Conservation (phyloP, 2,888 invertebrate species). For the Micoletzkya japonica region DNA sequence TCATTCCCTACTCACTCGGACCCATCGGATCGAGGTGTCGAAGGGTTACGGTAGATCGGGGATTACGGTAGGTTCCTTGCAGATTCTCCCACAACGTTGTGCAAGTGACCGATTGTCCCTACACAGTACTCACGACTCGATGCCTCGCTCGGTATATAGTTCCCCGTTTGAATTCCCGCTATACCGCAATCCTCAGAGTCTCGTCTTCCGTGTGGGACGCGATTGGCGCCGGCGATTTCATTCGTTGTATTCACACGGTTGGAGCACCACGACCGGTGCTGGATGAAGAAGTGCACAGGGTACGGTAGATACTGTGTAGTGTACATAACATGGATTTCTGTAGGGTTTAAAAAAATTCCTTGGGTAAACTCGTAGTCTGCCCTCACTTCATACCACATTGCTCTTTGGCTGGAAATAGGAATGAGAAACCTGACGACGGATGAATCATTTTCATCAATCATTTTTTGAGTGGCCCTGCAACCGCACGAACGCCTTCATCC, state of each 20-base stretch:
- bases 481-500: conserved; percentile 2
- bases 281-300: conserved; percentile 3
- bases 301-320: no score
- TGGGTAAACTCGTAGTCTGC: no score
- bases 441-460: no score
- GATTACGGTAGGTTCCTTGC: conserved; percentile 21
- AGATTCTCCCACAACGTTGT: conserved; percentile 19
- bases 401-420: no score
- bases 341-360: no score
- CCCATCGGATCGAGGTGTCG: conserved; percentile 20
- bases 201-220: conserved; percentile 26
- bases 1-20: conserved; percentile 21
- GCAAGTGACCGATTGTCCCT: conserved; percentile 26
- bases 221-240: conserved; percentile 22
- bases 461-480: conserved; percentile 25
- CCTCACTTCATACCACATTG: no score
- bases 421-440: no score
- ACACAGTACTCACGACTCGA: conserved; percentile 23
- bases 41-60: no score
- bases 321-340: no score
- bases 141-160: conserved; percentile 7
- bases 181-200: conserved; percentile 5
- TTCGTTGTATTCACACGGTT: conserved; percentile 23
- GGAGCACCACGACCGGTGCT: conserved; percentile 17
- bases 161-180: neutral